Evolutionary conservation across 2,113 vertebrate species (phyloP).

Genomic region (Myiozetetes cayanensis): DNA sequence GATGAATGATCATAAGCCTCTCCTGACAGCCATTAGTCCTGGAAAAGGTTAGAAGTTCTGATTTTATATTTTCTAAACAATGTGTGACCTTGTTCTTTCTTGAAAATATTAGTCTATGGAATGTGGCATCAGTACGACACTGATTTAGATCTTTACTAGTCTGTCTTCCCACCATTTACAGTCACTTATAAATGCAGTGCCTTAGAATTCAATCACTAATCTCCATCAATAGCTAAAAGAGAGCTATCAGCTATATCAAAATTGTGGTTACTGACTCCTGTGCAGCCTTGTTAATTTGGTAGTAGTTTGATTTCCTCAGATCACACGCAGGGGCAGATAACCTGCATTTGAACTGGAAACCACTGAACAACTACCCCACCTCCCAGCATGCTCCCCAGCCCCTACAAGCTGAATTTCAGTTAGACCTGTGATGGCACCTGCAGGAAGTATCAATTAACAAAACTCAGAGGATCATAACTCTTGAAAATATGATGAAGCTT

Average conservation of each 20-base stretch:
- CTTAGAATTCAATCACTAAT: not conserved
- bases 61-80: not conserved
- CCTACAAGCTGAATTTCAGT: not conserved
- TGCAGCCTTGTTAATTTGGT: not conserved
- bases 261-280: not conserved
- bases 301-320: not conserved
- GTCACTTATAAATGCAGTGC: not conserved
- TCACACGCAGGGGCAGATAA: not conserved
- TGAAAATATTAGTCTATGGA: not conserved
- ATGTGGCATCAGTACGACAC: not conserved
- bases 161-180: not conserved
- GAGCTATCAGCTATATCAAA: not conserved
- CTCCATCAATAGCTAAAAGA: not conserved
- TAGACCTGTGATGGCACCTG: not conserved
- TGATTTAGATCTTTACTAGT: not conserved
- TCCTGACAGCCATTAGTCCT: constrained; percentile 86
- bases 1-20: constrained; percentile 76
- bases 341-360: not conserved
- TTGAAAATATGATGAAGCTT: not conserved
- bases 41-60: constrained; percentile 81
- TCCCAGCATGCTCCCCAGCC: not conserved
- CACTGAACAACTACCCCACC: not conserved
- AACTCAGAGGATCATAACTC: not conserved
- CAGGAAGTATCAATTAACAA: not conserved
- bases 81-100: not conserved